Base-by-base conservation (phyloP, 2,797 vertebrate species). In the Myripristis jacobus region DNA sequence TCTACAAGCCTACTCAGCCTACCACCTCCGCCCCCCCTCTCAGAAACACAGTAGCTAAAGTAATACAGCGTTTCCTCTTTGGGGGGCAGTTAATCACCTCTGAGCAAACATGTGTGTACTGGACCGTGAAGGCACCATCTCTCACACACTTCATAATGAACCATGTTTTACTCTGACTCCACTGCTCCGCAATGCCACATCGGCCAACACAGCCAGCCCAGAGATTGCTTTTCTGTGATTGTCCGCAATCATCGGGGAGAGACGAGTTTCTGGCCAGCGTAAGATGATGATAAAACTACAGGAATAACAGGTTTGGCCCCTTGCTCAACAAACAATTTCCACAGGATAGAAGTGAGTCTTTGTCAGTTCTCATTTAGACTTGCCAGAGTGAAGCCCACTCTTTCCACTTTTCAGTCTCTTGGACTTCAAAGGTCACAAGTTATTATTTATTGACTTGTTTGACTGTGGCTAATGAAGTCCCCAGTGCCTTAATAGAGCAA, bases 401-500 rank as follows among this genome's bases (percentile, higher is more conserved):
- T 82, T 59, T 24, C 51, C 44, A 59, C 72, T 82, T 81, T 54
- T 75, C 46, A n/a, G 68, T 66, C 62, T 73, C 61, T 65, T 72
- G 51, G 73, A 76, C 80, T 87, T 71, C 73, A 88, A 88, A 92
- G 92, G 90, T 91, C 85, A 89, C 75, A 80, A 86, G 87, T 91
- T 91, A 91, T 91, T 91, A 90, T 91, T 92, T 92, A 91, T 90
- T 84, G 83, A 74, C 90, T 90, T 88, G 85, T 91, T 91, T 84
- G 80, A 86, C 82, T 89, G 83, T 43, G 69, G 87, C 78, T 90
- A 90, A 91, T 88, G 87, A 90, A 91, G 90, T 90, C 82, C 82
- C 81, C 76, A 83, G 50, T 66, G 77, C 87, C 86, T 87, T 85
- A 86, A 81, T 74, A 79, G 79, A 82, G 85, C 70, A 84, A 90